A percentile compares a stretch with the other conserved stretches of the same genome.
Evolutionary conservation across 2,113 vertebrate genomes (phyloP).

Genomic region (Sterrhoptilus dennistouni): DNA sequence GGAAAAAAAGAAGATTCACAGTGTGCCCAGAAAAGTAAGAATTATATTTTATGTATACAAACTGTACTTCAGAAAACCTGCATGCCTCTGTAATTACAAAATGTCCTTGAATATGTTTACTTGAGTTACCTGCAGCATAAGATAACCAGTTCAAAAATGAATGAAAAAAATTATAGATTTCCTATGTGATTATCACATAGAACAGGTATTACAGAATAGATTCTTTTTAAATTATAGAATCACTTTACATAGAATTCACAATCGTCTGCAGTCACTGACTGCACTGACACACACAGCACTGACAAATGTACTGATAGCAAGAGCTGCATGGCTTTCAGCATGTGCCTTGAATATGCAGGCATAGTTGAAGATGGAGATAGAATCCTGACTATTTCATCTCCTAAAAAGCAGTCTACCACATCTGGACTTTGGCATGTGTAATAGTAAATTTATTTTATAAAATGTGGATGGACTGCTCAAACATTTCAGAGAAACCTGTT

Average conservation of each 20-base stretch:
- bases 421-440: neutral
- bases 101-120: neutral
- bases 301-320: rapidly evolving
- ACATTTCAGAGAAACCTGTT: neutral
- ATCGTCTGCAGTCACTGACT: neutral
- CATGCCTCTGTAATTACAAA: neutral
- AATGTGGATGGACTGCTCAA: neutral
- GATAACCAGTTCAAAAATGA: neutral
- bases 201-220: neutral
- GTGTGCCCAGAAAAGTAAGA: neutral
- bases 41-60: neutral
- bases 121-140: neutral
- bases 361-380: neutral
- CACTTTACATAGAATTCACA: neutral
- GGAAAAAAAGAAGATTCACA: neutral
- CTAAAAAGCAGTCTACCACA: neutral
- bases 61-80: neutral
- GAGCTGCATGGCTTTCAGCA: neutral
- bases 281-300: neutral
- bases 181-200: neutral
- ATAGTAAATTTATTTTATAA: neutral
- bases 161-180: neutral
- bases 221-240: neutral
- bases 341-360: neutral
- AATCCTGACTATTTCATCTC: neutral